These are phyloP conservation scores for Physella acuta DNA, from an alignment of 1,140 invertebrate species.

Conservation along the genomic window DNA sequence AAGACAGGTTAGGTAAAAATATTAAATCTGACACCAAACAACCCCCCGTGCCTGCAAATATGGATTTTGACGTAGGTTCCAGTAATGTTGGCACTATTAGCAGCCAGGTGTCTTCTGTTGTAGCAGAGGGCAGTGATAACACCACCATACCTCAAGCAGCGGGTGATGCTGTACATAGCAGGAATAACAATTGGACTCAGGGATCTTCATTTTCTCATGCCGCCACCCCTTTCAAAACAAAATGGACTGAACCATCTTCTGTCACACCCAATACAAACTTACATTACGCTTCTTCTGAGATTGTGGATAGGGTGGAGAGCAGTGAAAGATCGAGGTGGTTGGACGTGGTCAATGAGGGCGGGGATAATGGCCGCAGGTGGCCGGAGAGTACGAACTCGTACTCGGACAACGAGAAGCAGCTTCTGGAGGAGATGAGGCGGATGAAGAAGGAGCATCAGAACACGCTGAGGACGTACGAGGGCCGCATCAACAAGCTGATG, in stretches of 20 bases:
- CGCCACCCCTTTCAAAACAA: too few relatives aligned
- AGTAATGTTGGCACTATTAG: not conserved
- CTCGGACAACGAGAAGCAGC: conserved; percentile 57
- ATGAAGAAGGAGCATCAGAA: conserved; percentile 54
- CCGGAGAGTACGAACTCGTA: conserved; percentile 43
- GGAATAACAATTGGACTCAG: too few relatives aligned
- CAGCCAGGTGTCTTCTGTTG: not conserved
- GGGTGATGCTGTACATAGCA: not conserved
- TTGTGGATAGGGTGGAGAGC: conserved; percentile 17
- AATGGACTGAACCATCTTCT: too few relatives aligned
- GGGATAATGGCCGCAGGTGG: conserved; percentile 31
- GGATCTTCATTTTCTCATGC: too few relatives aligned
- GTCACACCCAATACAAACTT: too few relatives aligned
- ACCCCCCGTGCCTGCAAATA: too few relatives aligned
- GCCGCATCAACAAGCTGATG: conserved; percentile 54
- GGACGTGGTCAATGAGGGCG: conserved; percentile 24
- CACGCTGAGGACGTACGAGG: conserved; percentile 50
- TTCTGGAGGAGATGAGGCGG: conserved; percentile 56
- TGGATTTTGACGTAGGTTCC: not conserved
- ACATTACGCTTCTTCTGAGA: too few relatives aligned
- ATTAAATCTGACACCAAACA: too few relatives aligned
- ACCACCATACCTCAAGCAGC: not conserved
- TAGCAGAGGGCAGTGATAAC: not conserved
- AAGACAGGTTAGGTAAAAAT: too few relatives aligned
- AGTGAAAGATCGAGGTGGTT: conserved; percentile 13